A percentile compares a stretch with the other conserved stretches of the same genome.
Evolutionary conservation across 2,797 vertebrate species (phyloP).

Genomic region (Lagorchestes hirsutus): DNA sequence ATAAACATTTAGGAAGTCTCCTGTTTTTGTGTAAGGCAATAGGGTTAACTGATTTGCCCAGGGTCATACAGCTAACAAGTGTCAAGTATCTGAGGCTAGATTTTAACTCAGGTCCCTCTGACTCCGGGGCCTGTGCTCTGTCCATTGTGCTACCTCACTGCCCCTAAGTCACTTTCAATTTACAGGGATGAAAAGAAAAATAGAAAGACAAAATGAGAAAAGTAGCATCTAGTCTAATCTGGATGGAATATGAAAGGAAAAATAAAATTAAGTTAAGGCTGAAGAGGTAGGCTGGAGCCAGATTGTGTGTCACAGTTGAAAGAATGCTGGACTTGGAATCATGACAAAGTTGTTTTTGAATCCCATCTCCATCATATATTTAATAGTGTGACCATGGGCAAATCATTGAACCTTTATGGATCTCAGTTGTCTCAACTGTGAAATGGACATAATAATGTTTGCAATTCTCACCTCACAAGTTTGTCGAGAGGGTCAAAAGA

Average conservation of each 20-base stretch:
- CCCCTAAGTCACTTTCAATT: neutral
- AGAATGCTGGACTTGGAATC: neutral
- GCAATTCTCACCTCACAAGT: neutral
- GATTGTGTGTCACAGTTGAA: neutral
- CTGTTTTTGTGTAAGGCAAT: too few relatives aligned
- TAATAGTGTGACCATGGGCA: neutral
- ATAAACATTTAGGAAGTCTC: neutral
- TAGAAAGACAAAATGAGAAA: neutral
- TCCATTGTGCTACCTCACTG: too few relatives aligned
- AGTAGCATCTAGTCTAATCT: neutral
- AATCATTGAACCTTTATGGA: neutral
- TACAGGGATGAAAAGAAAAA: neutral
- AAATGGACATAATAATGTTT: neutral
- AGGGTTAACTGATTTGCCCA: too few relatives aligned
- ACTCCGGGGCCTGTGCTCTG: too few relatives aligned
- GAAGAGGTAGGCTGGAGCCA: neutral
- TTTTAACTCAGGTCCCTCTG: too few relatives aligned
- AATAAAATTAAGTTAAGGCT: neutral
- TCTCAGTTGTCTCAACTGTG: neutral
- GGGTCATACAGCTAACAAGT: too few relatives aligned
- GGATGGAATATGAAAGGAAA: neutral
- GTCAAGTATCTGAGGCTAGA: too few relatives aligned
- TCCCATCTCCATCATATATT: neutral
- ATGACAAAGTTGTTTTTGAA: neutral
- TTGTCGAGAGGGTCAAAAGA: neutral